These are phyloP conservation scores for Polyommatus iphigenia DNA, from an alignment of 2,888 invertebrate genomes.

Conservation along the genomic window DNA sequence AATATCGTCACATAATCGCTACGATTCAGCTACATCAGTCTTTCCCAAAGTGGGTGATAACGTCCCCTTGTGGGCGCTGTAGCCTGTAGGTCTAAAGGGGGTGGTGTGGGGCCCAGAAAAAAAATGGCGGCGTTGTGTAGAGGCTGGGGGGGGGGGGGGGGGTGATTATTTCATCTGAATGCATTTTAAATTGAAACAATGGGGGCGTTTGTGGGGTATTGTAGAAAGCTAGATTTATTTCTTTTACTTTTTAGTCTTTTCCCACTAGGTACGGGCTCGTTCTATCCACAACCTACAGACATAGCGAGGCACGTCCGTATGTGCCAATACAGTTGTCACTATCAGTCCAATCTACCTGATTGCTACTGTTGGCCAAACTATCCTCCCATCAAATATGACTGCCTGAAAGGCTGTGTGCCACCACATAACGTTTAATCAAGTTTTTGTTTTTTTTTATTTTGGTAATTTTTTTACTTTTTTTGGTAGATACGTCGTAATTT, in stretches of 20 bases:
- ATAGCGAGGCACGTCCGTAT: slow-evolving; percentile 71
- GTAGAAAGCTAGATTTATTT: too few relatives aligned
- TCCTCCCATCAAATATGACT: slow-evolving; percentile 40
- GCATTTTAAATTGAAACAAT: too few relatives aligned
- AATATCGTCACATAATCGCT: too few relatives aligned
- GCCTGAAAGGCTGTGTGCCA: slow-evolving; percentile 37
- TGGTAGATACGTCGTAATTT: slow-evolving; percentile 11
- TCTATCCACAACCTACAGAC: slow-evolving; percentile 81
- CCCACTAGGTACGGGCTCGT: slow-evolving; percentile 75
- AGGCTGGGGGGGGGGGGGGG: too few relatives aligned
- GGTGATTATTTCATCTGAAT: too few relatives aligned
- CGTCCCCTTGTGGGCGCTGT: too few relatives aligned
- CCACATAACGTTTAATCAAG: slow-evolving; percentile 38
- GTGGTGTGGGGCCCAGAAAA: too few relatives aligned
- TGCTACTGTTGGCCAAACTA: slow-evolving; percentile 47
- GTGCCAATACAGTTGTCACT: slow-evolving; percentile 51
- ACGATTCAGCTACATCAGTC: too few relatives aligned
- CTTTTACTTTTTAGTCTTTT: slow-evolving; percentile 29
- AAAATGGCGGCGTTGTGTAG: too few relatives aligned
- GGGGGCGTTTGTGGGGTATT: too few relatives aligned
- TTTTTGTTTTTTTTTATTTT: slow-evolving; percentile 17
- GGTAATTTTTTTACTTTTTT: slow-evolving; percentile 3
- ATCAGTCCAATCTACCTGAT: slow-evolving; percentile 46
- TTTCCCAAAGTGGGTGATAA: too few relatives aligned
- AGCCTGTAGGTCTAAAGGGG: too few relatives aligned